phyloP scores from a whole-genome alignment of 2,888 invertebrate species.

The Brachylomia viminalis region DNA sequence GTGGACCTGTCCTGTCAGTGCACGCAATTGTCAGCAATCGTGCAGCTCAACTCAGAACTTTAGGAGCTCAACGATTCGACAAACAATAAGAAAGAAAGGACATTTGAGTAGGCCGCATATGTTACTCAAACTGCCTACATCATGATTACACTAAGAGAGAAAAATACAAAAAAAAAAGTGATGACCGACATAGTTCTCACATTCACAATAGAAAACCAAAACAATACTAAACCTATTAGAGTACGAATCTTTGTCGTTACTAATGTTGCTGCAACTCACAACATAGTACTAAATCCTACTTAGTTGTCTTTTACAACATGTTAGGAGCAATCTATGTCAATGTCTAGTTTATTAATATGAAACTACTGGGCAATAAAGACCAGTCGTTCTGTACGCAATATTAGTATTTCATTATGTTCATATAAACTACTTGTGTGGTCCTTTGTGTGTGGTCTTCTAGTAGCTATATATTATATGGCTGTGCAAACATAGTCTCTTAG shows the following conservation, averaged over 20 bases:
- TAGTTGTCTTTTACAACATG: neutral
- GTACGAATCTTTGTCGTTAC: neutral
- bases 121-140: too few species aligned
- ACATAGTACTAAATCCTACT: conserved; percentile 9
- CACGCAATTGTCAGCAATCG: too few species aligned
- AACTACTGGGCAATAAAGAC: conserved; percentile 25
- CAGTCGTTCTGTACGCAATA: conserved; percentile 13
- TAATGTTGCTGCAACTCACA: neutral
- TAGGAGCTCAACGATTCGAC: too few species aligned
- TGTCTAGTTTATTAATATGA: conserved; percentile 34
- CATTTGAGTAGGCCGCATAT: too few species aligned
- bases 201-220: too few species aligned
- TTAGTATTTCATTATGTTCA: conserved; percentile 30
- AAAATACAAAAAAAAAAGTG: too few species aligned
- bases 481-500: neutral
- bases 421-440: conserved; percentile 42
- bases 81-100: too few species aligned
- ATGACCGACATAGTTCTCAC: too few species aligned
- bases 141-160: too few species aligned
- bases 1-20: too few species aligned
- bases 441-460: conserved; percentile 43
- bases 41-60: too few species aligned
- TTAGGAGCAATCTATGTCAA: conserved; percentile 36
- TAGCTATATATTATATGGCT: neutral
- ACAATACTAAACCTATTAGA: too few species aligned